Conservation (phyloP, 30 jellyfish, hydroid and myxozoan genomes). For the Morbakka virulenta region DNA sequence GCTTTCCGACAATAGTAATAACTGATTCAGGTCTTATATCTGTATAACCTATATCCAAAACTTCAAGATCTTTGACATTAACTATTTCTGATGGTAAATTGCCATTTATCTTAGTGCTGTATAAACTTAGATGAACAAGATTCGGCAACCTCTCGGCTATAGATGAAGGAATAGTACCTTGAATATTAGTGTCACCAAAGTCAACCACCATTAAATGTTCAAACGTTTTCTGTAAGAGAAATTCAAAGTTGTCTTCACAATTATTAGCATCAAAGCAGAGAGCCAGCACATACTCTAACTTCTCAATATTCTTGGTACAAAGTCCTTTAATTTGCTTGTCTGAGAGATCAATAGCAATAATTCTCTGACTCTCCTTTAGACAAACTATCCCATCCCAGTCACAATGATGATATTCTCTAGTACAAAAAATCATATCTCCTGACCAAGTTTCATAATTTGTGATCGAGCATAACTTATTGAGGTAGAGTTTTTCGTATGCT, state of each 20-base stretch:
- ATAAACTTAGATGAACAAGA: conserved; percentile 34
- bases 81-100: conserved; percentile 17
- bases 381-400: conserved; percentile 73
- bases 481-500: neutral
- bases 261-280: conserved; percentile 41
- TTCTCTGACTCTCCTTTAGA: conserved; percentile 19
- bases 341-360: conserved; percentile 42
- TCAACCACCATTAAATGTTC: conserved; percentile 36
- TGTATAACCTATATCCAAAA: conserved; percentile 56
- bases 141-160: conserved; percentile 19
- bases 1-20: conserved; percentile 14
- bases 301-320: conserved; percentile 19
- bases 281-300: conserved; percentile 40
- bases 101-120: conserved; percentile 40
- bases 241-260: conserved; percentile 3
- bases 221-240: neutral
- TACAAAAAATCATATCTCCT: conserved; percentile 18
- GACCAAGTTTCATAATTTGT: conserved; percentile 47
- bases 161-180: conserved; percentile 31
- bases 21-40: conserved; percentile 16
- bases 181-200: conserved; percentile 23
- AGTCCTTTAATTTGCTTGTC: conserved; percentile 50
- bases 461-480: conserved; percentile 1
- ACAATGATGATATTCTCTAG: conserved; percentile 11
- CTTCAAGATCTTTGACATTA: conserved; percentile 29